These are phyloP conservation scores for Elephas maximus DNA, from an alignment of 2,113 vertebrate genomes.

Conservation along the genomic window DNA sequence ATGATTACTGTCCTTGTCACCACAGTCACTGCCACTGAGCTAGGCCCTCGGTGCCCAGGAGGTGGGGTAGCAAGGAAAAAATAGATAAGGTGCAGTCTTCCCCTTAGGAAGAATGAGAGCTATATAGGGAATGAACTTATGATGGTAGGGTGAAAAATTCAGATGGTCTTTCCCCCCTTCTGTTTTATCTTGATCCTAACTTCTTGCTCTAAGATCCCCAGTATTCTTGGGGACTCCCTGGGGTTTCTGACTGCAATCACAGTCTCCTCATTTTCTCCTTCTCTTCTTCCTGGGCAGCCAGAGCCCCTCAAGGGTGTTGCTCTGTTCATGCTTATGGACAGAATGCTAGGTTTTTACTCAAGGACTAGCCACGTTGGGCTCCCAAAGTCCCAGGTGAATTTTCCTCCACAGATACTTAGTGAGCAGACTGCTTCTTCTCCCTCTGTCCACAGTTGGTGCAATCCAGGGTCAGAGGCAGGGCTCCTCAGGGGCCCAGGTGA, in stretches of 20 bases:
- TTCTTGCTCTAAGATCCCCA: neutral
- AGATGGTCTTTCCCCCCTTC: neutral
- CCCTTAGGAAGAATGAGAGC: neutral
- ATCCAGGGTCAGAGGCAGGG: neutral
- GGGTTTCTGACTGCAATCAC: neutral
- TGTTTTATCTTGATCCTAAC: neutral
- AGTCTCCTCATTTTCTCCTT: neutral
- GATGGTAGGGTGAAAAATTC: neutral
- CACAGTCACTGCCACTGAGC: neutral
- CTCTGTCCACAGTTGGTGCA: neutral
- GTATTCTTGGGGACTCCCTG: neutral
- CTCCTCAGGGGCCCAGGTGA: too few relatives aligned
- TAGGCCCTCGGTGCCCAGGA: neutral
- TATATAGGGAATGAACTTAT: neutral
- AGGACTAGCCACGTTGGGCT: neutral
- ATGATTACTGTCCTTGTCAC: neutral
- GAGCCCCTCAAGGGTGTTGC: neutral
- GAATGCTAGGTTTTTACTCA: neutral
- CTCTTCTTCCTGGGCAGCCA: neutral
- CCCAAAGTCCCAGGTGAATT: neutral
- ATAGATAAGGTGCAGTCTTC: neutral
- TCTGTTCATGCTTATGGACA: rapidly evolving
- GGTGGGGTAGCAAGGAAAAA: neutral
- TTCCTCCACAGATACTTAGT: neutral
- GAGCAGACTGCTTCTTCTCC: neutral